Percentiles rank a stretch among this genome's conserved stretches.
Conservation (phyloP, 2,797 vertebrate species). For the Chiloscyllium punctatum region DNA sequence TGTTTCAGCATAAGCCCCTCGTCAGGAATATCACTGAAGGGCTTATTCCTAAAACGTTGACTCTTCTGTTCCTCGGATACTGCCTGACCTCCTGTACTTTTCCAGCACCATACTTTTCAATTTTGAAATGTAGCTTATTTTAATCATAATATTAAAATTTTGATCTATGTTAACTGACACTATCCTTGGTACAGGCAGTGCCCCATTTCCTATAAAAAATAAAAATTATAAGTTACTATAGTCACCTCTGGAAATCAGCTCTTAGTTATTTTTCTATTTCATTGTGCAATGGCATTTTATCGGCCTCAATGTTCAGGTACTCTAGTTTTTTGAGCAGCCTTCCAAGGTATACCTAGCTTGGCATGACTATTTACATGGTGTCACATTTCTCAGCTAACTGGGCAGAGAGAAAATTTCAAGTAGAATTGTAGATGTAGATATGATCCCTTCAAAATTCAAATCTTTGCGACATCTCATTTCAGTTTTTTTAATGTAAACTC, state of each 20-base stretch:
- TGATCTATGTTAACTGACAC: neutral
- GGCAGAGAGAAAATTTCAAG: neutral
- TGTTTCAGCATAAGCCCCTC: too few relatives aligned
- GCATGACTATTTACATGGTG: neutral
- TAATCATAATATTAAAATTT: neutral
- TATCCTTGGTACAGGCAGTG: neutral
- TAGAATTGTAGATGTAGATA: neutral
- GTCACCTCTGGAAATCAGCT: neutral
- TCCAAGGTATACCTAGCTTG: neutral
- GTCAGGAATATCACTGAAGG: too few relatives aligned
- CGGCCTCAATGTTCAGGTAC: too few relatives aligned
- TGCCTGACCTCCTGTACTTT: too few relatives aligned
- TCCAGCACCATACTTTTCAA: neutral
- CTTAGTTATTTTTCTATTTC: slow-evolving; percentile 9
- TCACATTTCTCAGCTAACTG: neutral
- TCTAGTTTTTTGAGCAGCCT: neutral
- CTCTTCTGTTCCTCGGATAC: too few relatives aligned
- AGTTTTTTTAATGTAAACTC: neutral
- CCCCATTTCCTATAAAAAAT: neutral
- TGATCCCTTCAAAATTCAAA: neutral
- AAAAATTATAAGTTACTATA: neutral
- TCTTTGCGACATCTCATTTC: neutral
- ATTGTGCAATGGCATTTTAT: neutral
- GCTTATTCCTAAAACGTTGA: too few relatives aligned
- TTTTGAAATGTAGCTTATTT: neutral